Conservation (phyloP, 2,113 vertebrate species). For the Pycnonotus jocosus region DNA sequence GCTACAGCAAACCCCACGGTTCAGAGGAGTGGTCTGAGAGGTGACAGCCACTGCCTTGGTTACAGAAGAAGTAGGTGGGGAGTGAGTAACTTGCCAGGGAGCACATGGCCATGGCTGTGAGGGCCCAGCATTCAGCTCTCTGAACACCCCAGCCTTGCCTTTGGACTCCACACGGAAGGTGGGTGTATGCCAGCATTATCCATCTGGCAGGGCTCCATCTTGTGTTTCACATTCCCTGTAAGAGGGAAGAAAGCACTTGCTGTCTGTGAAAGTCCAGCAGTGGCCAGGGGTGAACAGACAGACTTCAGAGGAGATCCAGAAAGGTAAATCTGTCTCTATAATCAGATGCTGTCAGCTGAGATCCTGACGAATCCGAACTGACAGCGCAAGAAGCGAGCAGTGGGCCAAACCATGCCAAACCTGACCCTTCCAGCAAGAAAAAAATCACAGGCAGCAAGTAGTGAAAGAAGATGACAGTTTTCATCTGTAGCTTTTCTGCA, state of each 20-base stretch:
- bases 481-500: background rate
- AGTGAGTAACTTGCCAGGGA: background rate
- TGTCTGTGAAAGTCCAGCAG: background rate
- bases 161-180: background rate
- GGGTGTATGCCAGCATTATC: background rate
- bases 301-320: background rate
- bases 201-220: background rate
- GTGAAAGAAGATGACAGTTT: background rate
- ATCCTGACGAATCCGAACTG: background rate
- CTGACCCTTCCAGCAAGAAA: constrained; percentile 16
- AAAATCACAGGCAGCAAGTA: background rate
- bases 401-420: constrained; percentile 12
- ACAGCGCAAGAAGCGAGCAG: constrained; percentile 3
- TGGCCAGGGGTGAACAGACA: background rate
- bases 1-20: background rate
- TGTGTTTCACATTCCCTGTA: background rate
- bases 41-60: background rate
- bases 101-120: background rate
- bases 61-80: background rate
- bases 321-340: constrained; percentile 9
- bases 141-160: background rate
- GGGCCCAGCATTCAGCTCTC: background rate
- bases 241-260: background rate
- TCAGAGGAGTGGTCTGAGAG: background rate
- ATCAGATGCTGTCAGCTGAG: background rate